Evolutionary conservation across 2,888 invertebrate species (phyloP).

Genomic region (Diachrysia chrysitis): DNA sequence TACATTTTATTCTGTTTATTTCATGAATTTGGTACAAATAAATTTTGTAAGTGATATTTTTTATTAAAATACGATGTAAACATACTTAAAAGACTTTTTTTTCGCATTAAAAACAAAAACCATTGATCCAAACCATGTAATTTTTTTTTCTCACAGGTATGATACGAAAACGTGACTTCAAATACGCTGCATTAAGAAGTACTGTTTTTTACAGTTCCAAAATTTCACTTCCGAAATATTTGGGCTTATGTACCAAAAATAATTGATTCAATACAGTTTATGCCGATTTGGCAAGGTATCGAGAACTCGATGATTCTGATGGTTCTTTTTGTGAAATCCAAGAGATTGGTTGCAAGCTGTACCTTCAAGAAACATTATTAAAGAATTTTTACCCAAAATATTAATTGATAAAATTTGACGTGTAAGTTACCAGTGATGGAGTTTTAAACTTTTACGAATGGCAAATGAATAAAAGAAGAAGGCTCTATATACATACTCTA

Average conservation of each 20-base stretch:
- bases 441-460: background rate
- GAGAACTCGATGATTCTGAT: conserved; percentile 14
- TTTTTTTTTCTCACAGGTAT: background rate
- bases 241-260: conserved; percentile 25
- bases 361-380: background rate
- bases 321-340: background rate
- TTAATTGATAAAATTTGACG: background rate
- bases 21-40: no score
- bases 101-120: no score
- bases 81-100: no score
- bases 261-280: conserved; percentile 51
- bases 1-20: no score
- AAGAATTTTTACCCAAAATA: background rate
- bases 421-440: background rate
- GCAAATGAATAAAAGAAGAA: background rate
- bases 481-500: no score
- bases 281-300: conserved; percentile 41
- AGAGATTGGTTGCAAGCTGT: background rate
- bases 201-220: background rate
- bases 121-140: background rate
- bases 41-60: no score
- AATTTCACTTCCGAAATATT: conserved; percentile 5
- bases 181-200: background rate
- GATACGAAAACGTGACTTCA: background rate
- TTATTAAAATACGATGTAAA: no score